A percentile compares a stretch with the other conserved stretches of the same genome.
phyloP scores from a whole-genome alignment of 35 echinoderm and acorn worm genomes.

The Apostichopus japonicus region DNA sequence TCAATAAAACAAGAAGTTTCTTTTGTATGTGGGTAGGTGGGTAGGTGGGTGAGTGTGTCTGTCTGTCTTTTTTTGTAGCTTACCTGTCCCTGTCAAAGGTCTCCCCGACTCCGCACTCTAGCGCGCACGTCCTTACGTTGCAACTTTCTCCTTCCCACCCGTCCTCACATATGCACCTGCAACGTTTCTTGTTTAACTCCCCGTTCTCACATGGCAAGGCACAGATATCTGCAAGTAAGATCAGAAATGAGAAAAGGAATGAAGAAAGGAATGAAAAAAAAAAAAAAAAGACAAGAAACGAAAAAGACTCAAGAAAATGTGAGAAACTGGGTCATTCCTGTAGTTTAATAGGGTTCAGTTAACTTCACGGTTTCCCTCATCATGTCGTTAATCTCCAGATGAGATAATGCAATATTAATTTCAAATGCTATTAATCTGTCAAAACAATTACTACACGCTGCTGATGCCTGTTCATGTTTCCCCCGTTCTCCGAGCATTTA shows the following conservation, averaged over 20 bases:
- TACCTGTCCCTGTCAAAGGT: not conserved
- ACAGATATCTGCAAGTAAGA: slow-evolving; percentile 9
- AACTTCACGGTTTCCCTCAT: too few relatives aligned
- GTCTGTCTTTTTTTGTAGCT: not conserved
- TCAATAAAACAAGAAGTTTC: too few relatives aligned
- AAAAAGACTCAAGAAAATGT: not conserved
- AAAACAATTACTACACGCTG: not conserved
- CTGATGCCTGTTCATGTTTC: too few relatives aligned
- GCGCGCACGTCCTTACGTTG: not conserved
- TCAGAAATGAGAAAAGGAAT: not conserved
- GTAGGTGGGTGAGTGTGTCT: too few relatives aligned
- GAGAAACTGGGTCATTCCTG: not conserved
- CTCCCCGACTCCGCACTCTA: not conserved
- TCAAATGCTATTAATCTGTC: not conserved
- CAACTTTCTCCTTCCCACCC: not conserved
- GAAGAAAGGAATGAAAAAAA: not conserved
- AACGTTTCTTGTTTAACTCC: slow-evolving; percentile 6
- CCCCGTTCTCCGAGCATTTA: too few relatives aligned
- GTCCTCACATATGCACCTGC: not conserved
- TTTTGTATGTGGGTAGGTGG: too few relatives aligned
- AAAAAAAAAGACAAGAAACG: not conserved
- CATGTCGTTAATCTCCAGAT: too few relatives aligned
- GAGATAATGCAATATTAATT: slow-evolving; percentile 6
- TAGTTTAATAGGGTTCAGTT: too few relatives aligned
- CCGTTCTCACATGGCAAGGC: slow-evolving; percentile 41